Evolutionary conservation across 2,113 vertebrate species (phyloP).

Genomic region (Haemorhous mexicanus): DNA sequence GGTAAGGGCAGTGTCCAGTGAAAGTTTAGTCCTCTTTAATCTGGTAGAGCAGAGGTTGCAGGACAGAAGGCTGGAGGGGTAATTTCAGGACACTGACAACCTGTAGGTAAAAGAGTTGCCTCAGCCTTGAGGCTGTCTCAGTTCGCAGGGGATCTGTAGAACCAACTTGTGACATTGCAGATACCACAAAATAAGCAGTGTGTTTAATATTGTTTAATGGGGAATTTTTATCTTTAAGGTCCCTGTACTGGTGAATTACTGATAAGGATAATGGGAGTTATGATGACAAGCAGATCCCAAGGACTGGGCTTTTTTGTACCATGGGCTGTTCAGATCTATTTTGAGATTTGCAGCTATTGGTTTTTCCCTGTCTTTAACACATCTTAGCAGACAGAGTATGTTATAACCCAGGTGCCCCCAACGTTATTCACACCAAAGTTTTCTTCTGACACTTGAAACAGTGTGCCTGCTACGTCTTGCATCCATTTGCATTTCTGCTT

Average conservation of each 20-base stretch:
- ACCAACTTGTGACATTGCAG: background rate
- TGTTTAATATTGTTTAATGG: background rate
- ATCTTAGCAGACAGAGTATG: background rate
- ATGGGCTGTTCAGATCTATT: background rate
- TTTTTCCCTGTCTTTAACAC: slow-evolving; percentile 13
- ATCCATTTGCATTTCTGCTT: slow-evolving; percentile 28
- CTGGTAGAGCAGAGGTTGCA: background rate
- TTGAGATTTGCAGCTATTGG: background rate
- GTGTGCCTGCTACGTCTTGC: background rate
- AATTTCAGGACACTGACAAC: background rate
- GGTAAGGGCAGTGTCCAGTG: background rate
- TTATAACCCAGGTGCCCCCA: background rate
- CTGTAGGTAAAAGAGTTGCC: background rate
- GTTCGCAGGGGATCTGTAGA: background rate
- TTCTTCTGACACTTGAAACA: slow-evolving; percentile 1
- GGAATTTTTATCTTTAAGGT: background rate
- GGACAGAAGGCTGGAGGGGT: background rate
- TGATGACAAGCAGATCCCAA: background rate
- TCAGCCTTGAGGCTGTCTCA: background rate
- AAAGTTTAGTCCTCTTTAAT: background rate
- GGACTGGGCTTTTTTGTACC: background rate
- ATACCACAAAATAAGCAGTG: background rate
- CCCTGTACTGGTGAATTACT: background rate
- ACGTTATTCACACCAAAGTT: slow-evolving; percentile 6
- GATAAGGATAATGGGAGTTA: background rate